These are phyloP conservation scores for Tricholaema leucomelas DNA, from an alignment of 2,113 vertebrate genomes.

Conservation along the genomic window DNA sequence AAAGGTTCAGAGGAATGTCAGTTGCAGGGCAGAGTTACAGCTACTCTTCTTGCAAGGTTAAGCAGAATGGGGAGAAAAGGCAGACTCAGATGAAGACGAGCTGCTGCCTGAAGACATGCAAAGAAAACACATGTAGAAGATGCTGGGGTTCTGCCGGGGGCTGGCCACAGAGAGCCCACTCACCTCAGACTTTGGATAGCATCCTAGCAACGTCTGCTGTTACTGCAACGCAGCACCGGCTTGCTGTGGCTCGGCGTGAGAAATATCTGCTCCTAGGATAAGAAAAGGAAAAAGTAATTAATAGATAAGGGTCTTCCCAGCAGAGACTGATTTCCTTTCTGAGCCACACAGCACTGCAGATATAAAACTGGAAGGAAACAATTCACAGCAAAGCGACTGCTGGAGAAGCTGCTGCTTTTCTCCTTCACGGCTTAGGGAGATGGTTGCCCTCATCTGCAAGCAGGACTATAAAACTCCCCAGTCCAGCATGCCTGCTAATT, in stretches of 20 bases:
- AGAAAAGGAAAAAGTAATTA: constrained; percentile 36
- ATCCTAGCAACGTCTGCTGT: neutral
- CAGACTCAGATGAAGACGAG: neutral
- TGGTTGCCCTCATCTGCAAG: neutral
- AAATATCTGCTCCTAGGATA: neutral
- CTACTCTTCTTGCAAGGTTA: neutral
- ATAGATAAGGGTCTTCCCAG: constrained; percentile 35
- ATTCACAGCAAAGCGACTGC: neutral
- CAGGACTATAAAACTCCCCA: neutral
- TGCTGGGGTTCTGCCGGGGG: neutral
- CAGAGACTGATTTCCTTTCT: neutral
- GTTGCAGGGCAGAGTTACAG: neutral
- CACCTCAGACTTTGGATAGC: neutral
- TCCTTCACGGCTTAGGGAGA: neutral
- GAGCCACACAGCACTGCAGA: neutral
- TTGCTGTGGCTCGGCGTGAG: neutral
- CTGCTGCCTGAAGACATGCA: neutral
- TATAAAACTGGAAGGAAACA: neutral
- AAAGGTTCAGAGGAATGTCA: neutral
- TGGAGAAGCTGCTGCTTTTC: neutral
- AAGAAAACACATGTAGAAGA: neutral
- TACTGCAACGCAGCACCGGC: neutral
- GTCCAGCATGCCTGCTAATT: neutral
- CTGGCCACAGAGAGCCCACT: neutral
- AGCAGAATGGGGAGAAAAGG: neutral